Conservation (phyloP, 2,888 invertebrate genomes). For the Pyrgus malvae region DNA sequence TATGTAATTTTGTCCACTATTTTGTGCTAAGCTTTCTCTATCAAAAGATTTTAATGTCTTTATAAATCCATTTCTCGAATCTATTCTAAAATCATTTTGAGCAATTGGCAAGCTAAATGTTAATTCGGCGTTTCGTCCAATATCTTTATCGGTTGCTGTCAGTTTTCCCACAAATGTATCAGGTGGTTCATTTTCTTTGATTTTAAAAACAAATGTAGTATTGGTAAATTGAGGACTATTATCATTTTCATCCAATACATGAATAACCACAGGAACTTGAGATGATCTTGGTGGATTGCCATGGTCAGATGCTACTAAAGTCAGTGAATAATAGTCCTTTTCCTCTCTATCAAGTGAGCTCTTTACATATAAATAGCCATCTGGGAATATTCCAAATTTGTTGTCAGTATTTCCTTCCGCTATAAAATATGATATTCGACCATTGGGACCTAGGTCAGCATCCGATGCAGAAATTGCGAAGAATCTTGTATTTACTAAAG, state of each 20-base stretch:
- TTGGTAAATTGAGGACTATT: constrained; percentile 96
- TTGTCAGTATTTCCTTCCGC: constrained; percentile 92
- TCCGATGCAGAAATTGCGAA: constrained; percentile 95
- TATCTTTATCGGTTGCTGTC: constrained; percentile 93
- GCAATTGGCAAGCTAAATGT: constrained; percentile 89
- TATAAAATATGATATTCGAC: constrained; percentile 90
- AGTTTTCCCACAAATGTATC: constrained; percentile 96
- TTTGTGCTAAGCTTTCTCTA: constrained; percentile 91
- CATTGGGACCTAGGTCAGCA: constrained; percentile 91
- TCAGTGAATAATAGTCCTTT: constrained; percentile 94
- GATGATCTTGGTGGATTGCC: constrained; percentile 90
- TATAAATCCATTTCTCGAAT: constrained; percentile 94
- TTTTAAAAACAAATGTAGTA: constrained; percentile 93
- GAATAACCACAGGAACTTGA: constrained; percentile 94
- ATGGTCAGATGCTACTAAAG: constrained; percentile 91
- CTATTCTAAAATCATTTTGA: constrained; percentile 92
- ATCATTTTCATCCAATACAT: constrained; percentile 98
- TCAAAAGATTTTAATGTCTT: constrained; percentile 93
- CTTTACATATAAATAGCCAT: constrained; percentile 94
- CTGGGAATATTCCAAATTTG: constrained; percentile 97
- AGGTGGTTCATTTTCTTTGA: constrained; percentile 93
- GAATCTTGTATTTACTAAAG: constrained; percentile 94
- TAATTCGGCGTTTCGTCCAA: constrained; percentile 94
- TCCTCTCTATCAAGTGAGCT: constrained; percentile 94
- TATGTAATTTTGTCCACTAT: constrained; percentile 89